Evolutionary conservation across 2,113 vertebrate species (phyloP).

Genomic region (Dicaeum eximium): DNA sequence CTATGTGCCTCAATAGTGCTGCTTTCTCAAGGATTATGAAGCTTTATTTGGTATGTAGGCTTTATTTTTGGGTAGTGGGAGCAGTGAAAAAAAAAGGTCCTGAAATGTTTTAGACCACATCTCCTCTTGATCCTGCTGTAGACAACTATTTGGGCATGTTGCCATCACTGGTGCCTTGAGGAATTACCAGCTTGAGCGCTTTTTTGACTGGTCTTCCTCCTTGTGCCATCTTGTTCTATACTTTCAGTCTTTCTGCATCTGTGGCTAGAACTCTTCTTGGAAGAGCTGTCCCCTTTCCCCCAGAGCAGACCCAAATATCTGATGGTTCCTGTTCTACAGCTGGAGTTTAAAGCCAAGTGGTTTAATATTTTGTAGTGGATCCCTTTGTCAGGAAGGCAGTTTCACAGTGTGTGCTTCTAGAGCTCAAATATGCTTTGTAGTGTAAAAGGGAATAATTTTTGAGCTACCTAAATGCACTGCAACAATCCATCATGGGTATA

Average conservation of each 20-base stretch:
- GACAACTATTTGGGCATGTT: neutral
- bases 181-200: neutral
- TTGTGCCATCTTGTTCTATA: neutral
- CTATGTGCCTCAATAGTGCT: neutral
- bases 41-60: neutral
- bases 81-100: neutral
- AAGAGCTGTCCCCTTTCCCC: neutral
- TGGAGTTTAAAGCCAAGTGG: neutral
- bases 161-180: neutral
- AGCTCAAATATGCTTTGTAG: neutral
- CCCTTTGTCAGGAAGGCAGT: neutral
- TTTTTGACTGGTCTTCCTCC: neutral
- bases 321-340: neutral
- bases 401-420: neutral
- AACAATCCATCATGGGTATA: neutral
- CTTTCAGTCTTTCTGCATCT: neutral
- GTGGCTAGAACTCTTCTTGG: neutral
- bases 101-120: neutral
- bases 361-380: neutral
- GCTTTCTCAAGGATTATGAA: neutral
- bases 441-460: neutral
- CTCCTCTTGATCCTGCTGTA: neutral
- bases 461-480: neutral
- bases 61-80: neutral
- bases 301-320: neutral